phyloP scores from a whole-genome alignment of 2,113 vertebrate genomes.

The Gobius niger region DNA sequence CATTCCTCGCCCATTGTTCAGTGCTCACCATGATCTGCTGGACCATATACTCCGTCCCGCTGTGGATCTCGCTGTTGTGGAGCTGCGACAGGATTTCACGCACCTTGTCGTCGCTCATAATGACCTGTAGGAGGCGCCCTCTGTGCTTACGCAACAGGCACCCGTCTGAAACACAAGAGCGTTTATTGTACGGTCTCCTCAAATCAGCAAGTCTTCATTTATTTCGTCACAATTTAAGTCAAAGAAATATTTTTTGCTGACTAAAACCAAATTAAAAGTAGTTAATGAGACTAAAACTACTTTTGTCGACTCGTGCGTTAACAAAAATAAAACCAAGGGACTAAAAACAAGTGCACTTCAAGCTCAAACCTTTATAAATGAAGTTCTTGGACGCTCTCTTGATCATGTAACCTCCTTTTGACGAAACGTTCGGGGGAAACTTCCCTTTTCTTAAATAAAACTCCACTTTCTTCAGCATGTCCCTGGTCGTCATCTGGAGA shows the following conservation, averaged over 20 bases:
- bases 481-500: slow-evolving; percentile 53
- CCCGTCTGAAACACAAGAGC: slow-evolving; percentile 42
- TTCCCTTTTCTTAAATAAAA: slow-evolving; percentile 20
- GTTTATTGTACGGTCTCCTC: neutral
- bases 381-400: slow-evolving; percentile 48
- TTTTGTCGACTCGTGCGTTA: too few relatives aligned
- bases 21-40: slow-evolving; percentile 54
- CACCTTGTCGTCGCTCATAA: slow-evolving; percentile 59
- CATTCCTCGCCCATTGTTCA: neutral
- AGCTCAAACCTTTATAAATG: slow-evolving; percentile 50
- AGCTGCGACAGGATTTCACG: slow-evolving; percentile 56
- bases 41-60: slow-evolving; percentile 11
- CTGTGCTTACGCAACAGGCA: slow-evolving; percentile 48
- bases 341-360: too few relatives aligned
- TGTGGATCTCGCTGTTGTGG: slow-evolving; percentile 64
- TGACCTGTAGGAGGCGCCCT: slow-evolving; percentile 55
- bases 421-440: slow-evolving; percentile 13
- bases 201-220: too few relatives aligned
- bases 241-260: too few relatives aligned
- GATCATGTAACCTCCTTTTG: slow-evolving; percentile 12
- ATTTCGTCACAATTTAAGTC: too few relatives aligned
- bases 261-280: too few relatives aligned
- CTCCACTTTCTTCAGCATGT: slow-evolving; percentile 45
- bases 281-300: too few relatives aligned
- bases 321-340: too few relatives aligned